Percentiles rank a stretch among this genome's conserved stretches.
phyloP scores from a whole-genome alignment of 2,113 vertebrate species.

The Paracanthobrama guichenoti region DNA sequence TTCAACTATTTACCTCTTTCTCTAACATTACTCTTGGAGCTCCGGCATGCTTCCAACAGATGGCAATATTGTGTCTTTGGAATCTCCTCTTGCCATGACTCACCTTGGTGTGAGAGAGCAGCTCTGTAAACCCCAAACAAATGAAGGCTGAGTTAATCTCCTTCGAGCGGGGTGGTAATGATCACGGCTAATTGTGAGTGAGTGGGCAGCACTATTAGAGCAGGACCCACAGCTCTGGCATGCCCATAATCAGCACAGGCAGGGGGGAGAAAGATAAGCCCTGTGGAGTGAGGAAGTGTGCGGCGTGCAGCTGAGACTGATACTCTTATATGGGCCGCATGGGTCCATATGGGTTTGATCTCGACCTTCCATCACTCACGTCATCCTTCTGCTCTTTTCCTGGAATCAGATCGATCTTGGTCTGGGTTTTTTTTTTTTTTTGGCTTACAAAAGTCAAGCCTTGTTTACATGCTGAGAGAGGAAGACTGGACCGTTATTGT shows the following conservation, averaged over 20 bases:
- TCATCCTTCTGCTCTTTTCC: background rate
- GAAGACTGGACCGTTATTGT: slow-evolving; percentile 34
- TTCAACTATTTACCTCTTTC: background rate
- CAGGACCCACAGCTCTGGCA: slow-evolving; percentile 39
- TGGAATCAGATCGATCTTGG: background rate
- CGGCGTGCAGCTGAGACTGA: slow-evolving; percentile 1
- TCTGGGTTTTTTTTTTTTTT: background rate
- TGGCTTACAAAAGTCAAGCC: slow-evolving; percentile 13
- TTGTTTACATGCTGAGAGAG: slow-evolving; percentile 47
- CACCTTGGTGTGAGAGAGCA: slow-evolving; percentile 58
- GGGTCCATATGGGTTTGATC: slow-evolving; percentile 29
- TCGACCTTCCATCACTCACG: background rate
- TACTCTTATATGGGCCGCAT: background rate
- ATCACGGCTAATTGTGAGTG: slow-evolving; percentile 50
- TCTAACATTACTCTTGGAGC: background rate
- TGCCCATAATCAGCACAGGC: slow-evolving; percentile 29
- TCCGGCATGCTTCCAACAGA: slow-evolving; percentile 71
- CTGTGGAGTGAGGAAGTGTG: slow-evolving; percentile 23
- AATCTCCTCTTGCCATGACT: slow-evolving; percentile 58
- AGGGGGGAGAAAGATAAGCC: slow-evolving; percentile 1
- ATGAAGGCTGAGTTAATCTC: slow-evolving; percentile 40
- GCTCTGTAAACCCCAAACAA: slow-evolving; percentile 25
- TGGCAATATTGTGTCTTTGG: slow-evolving; percentile 76
- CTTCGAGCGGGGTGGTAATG: slow-evolving; percentile 38
- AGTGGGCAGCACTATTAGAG: slow-evolving; percentile 38